Conservation (phyloP, 2,797 vertebrate species). For the Danio albolineatus region DNA sequence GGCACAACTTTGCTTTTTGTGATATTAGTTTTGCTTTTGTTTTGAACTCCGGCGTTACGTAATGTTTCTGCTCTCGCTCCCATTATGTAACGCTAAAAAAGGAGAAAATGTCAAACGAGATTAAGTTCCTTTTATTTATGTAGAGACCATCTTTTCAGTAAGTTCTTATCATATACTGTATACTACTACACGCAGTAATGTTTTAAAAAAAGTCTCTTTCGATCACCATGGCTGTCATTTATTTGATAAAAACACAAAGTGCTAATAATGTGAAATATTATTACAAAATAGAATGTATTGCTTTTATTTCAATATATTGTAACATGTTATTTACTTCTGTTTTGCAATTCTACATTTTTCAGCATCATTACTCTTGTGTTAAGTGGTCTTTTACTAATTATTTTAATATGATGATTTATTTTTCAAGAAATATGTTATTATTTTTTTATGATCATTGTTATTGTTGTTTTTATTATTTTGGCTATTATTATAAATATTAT, state of each 20-base stretch:
- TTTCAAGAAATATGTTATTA: neutral
- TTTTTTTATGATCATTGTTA: too few relatives aligned
- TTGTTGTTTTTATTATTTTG: too few relatives aligned
- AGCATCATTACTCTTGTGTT: neutral
- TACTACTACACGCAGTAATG: neutral
- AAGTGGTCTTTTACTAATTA: neutral
- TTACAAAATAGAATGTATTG: neutral
- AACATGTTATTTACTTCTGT: neutral
- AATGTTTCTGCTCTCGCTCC: neutral
- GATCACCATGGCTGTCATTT: neutral
- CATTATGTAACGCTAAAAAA: constrained; percentile 1
- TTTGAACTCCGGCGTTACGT: constrained; percentile 17
- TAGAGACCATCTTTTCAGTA: neutral
- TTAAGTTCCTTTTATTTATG: neutral
- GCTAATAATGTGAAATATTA: neutral
- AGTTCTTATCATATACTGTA: neutral
- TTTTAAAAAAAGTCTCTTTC: neutral
- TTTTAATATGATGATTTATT: neutral
- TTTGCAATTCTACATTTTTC: neutral
- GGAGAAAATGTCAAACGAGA: neutral
- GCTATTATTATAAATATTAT: too few relatives aligned
- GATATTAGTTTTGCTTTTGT: constrained; percentile 10
- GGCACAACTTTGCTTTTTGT: neutral
- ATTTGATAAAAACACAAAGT: neutral
- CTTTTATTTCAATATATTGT: neutral